phyloP scores from a whole-genome alignment of 2,113 vertebrate genomes.

The Polypterus bichir region DNA sequence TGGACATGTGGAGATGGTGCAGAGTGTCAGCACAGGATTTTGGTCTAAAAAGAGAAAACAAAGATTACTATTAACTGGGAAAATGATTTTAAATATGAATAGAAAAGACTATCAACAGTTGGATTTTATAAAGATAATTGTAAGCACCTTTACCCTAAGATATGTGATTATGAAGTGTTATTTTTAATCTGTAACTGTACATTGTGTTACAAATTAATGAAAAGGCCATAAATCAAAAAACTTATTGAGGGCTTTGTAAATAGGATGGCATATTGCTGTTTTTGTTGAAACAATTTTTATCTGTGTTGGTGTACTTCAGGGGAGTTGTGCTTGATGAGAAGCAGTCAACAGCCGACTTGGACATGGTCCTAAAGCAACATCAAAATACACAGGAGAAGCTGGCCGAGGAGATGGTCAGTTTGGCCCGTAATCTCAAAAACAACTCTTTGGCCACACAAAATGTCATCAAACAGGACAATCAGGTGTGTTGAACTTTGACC shows the following conservation, averaged over 20 bases:
- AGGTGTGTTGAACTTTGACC: slow-evolving; percentile 44
- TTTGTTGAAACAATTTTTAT: too few species aligned
- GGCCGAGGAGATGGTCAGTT: slow-evolving; percentile 88
- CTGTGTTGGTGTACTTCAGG: slow-evolving; percentile 25
- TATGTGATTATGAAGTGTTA: too few species aligned
- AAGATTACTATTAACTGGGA: too few species aligned
- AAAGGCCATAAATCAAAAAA: neutral
- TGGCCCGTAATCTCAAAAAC: slow-evolving; percentile 89
- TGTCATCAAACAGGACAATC: slow-evolving; percentile 94
- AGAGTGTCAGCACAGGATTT: too few species aligned
- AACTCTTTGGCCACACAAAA: slow-evolving; percentile 86
- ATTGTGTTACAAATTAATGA: neutral
- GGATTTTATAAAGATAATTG: too few species aligned
- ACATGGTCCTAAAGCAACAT: slow-evolving; percentile 76
- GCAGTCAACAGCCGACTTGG: slow-evolving; percentile 74
- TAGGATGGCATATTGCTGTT: neutral
- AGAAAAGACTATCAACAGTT: too few species aligned
- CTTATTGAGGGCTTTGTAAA: neutral
- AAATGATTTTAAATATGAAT: too few species aligned
- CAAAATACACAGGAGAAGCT: slow-evolving; percentile 88
- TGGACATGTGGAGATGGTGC: too few species aligned
- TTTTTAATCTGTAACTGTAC: neutral
- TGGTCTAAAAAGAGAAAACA: too few species aligned
- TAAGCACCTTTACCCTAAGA: too few species aligned
- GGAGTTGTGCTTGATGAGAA: slow-evolving; percentile 58